Evolutionary conservation across 2,888 invertebrate species (phyloP).

Genomic region (Dryococelus australis): DNA sequence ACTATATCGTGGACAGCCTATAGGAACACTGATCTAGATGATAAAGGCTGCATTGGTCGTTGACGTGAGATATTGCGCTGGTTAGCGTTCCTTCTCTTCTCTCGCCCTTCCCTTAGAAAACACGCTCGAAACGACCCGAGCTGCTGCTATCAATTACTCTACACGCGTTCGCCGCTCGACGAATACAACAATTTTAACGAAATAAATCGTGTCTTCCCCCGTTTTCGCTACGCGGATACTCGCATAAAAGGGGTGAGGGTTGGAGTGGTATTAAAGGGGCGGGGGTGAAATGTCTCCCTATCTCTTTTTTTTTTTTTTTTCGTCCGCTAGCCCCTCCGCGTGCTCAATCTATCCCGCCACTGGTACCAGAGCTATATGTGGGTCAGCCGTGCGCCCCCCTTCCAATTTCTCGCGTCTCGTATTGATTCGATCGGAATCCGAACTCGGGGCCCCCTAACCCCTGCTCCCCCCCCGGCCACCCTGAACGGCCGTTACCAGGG

Average conservation of each 20-base stretch:
- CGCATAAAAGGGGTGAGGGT: neutral
- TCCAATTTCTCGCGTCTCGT: neutral
- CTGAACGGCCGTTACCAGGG: no score
- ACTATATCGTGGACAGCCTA: no score
- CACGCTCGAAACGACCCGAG: neutral
- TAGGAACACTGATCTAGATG: no score
- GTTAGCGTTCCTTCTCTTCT: no score
- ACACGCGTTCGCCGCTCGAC: neutral
- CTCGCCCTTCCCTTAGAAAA: neutral
- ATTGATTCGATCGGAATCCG: slow-evolving; percentile 16
- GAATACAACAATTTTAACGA: slow-evolving; percentile 8
- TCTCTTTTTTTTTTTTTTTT: neutral
- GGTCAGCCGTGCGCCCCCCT: neutral
- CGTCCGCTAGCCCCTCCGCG: neutral
- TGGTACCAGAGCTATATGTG: neutral
- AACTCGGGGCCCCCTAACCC: neutral
- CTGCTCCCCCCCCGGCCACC: neutral
- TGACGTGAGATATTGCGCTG: no score
- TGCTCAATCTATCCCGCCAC: neutral
- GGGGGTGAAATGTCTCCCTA: neutral
- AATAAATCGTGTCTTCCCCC: neutral
- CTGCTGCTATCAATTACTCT: neutral
- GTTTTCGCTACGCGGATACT: neutral
- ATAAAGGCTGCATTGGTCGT: no score
- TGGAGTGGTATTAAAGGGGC: neutral